phyloP scores from a whole-genome alignment of 2,797 vertebrate species.

The Danio choprae region DNA sequence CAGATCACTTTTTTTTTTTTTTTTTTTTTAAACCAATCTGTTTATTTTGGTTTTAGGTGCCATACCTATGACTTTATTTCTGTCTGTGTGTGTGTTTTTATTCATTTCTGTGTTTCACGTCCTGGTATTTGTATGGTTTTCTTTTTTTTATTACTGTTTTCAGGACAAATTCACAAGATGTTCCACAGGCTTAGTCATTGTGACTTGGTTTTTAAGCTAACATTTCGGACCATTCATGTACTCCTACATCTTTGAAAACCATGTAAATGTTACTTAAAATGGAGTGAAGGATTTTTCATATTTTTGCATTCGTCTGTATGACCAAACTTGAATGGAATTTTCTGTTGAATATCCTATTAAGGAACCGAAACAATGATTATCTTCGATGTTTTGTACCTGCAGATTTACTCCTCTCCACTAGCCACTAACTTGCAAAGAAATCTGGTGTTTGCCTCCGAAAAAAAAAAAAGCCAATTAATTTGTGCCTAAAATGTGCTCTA shows the following conservation, averaged over 20 bases:
- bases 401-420: constrained; percentile 61
- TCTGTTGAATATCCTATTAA: not conserved
- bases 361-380: not conserved
- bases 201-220: constrained; percentile 16
- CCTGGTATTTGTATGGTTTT: constrained; percentile 44
- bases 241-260: constrained; percentile 7
- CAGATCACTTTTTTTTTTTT: constrained; percentile 48
- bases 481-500: constrained; percentile 82
- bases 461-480: constrained; percentile 69
- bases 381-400: constrained; percentile 20
- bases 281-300: not conserved
- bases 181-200: constrained; percentile 4
- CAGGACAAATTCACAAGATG: constrained; percentile 52
- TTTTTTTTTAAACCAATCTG: constrained; percentile 39
- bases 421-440: constrained; percentile 75
- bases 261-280: constrained; percentile 38
- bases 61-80: constrained; percentile 66
- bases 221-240: constrained; percentile 35
- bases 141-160: constrained; percentile 65
- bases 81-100: constrained; percentile 40
- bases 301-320: constrained; percentile 52
- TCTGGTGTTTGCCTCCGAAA: constrained; percentile 75
- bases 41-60: constrained; percentile 69
- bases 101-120: constrained; percentile 57
- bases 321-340: constrained; percentile 21